Evolutionary conservation across 2,888 invertebrate species (phyloP).

Genomic region (Cerastis leucographa): DNA sequence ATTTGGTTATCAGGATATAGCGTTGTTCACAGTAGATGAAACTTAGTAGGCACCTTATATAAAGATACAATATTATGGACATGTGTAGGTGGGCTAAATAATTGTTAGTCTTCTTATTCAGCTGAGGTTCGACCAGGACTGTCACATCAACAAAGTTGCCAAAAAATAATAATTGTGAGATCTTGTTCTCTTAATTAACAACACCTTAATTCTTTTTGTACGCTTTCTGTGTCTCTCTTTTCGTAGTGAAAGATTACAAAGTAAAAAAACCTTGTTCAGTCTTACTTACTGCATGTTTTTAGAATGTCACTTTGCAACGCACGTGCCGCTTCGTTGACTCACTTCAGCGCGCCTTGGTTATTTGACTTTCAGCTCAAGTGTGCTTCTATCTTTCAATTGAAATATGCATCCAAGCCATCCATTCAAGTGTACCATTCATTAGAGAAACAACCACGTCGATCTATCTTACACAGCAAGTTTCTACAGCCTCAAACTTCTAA

Average conservation of each 20-base stretch:
- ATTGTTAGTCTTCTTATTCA: neutral
- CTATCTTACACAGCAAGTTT: constrained; percentile 20
- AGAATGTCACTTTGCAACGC: constrained; percentile 38
- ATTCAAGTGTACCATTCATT: constrained; percentile 22
- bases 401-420: constrained; percentile 33
- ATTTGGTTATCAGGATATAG: neutral
- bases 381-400: constrained; percentile 38
- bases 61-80: neutral
- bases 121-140: neutral
- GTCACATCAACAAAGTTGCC: neutral
- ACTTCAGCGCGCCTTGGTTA: constrained; percentile 37
- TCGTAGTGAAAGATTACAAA: neutral
- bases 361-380: constrained; percentile 56
- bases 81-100: neutral
- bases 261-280: neutral
- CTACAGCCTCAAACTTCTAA: constrained; percentile 48
- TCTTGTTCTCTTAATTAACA: neutral
- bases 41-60: neutral
- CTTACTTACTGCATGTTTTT: constrained; percentile 25
- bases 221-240: neutral
- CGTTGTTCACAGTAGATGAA: neutral
- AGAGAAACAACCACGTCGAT: constrained; percentile 9
- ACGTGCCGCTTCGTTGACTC: constrained; percentile 39
- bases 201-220: neutral
- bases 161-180: too few species aligned